Base-by-base conservation (phyloP, 2,113 vertebrate species). In the Bubo blakistoni region DNA sequence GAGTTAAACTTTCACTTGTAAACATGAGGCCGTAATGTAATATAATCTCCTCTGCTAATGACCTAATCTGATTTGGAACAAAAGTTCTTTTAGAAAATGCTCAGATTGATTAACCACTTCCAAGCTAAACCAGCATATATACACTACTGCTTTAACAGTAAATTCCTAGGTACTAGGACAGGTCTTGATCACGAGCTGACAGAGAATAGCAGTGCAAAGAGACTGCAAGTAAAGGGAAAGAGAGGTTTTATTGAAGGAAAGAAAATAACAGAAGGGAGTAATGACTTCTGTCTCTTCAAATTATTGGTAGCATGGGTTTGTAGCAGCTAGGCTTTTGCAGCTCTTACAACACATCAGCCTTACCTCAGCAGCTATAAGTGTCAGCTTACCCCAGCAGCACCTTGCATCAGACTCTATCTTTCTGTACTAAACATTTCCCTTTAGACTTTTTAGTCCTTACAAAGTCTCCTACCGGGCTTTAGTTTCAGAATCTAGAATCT, bases 201-300 rank as follows among this genome's bases (percentile, higher is more conserved):
- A 80, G 2, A 49, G 86, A 96, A 72, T 71, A 94, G 32, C 40
- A 34, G 74, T 90, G 38, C 21, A 79, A 81, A 86, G 81, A 93
- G 26, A 55, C 51, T 84, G 32, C 7, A 58, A 70, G 71, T 80
- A 85, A 81, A 96, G 57, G 66, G 52, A 97, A 96, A 93, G 32
- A 63, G 57, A 96, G 46, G 27, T 71, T 96, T 97, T 94, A 94
- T 63, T 89, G 92, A 77, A 92, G 90, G 77, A 92, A 97, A 95
- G 46, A 95, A 95, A 95, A 92, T 57, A 97, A 76, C 34, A 65
- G 27, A 73, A 74, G 14, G 88, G 79, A 96, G 51, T 96, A 98
- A 98, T 96, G 86, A 92, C 86, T 98, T 97, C 95, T 98, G 96
- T 97, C 97, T 85, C 69, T 96, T 97, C 94, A 93, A 58, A 97